A percentile compares a stretch with the other conserved stretches of the same genome.
These are phyloP conservation scores for Ibycter americanus DNA, from an alignment of 2,797 vertebrate species.

Conservation along the genomic window DNA sequence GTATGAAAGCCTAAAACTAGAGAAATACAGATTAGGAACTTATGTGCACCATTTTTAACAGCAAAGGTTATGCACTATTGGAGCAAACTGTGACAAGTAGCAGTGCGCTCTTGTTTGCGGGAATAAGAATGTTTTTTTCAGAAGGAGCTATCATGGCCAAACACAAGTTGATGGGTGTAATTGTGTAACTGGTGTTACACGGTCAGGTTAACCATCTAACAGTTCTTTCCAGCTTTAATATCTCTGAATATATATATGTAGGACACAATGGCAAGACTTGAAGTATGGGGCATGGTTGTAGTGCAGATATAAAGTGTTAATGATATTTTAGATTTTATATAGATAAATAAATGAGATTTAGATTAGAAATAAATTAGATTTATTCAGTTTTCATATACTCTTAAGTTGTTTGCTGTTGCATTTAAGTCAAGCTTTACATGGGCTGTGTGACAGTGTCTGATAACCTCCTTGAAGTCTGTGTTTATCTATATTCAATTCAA, in stretches of 20 bases:
- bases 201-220: neutral
- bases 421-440: neutral
- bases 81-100: neutral
- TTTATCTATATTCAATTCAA: neutral
- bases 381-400: neutral
- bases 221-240: neutral
- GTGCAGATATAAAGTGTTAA: neutral
- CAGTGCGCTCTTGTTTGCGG: neutral
- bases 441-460: neutral
- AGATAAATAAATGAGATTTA: no score
- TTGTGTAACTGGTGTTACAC: neutral
- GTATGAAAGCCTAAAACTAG: neutral
- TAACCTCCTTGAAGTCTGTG: neutral
- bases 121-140: neutral
- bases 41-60: fast-evolving
- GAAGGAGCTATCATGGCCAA: neutral
- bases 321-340: no score
- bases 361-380: no score
- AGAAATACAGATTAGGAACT: neutral
- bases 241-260: neutral
- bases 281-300: neutral
- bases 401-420: neutral
- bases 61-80: neutral
- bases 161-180: neutral
- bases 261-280: no score